Conservation (phyloP, 2,888 invertebrate genomes). For the Caenorhabditis sinica region DNA sequence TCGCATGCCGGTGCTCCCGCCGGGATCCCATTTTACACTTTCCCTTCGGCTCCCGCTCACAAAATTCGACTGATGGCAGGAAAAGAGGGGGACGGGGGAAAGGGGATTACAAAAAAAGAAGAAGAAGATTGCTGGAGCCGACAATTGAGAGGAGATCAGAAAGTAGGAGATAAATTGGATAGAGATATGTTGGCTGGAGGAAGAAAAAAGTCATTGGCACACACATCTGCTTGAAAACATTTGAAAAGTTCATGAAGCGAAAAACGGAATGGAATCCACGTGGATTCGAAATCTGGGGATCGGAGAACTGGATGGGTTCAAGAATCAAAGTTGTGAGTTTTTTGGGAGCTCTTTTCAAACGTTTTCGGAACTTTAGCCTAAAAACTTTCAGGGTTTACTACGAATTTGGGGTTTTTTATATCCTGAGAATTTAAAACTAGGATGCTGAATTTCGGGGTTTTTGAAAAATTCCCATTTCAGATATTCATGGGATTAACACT, state of each 20-base stretch:
- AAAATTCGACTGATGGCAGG: conserved; percentile 55
- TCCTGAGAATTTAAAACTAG: too few species aligned
- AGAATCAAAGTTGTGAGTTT: too few species aligned
- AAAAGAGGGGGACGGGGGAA: conserved; percentile 8
- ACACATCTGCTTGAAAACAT: conserved; percentile 20
- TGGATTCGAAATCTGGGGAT: neutral
- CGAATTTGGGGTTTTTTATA: too few species aligned
- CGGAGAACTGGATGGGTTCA: neutral
- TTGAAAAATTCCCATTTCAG: too few species aligned
- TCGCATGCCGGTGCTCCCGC: neutral
- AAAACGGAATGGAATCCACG: neutral
- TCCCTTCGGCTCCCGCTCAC: conserved; percentile 21
- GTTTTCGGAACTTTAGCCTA: too few species aligned
- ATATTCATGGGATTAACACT: too few species aligned
- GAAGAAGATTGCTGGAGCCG: neutral
- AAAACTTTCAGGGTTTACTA: too few species aligned
- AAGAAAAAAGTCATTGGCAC: conserved; percentile 14
- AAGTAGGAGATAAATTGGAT: conserved; percentile 30
- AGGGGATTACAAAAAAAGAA: conserved; percentile 49
- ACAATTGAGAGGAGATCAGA: neutral
- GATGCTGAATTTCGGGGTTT: too few species aligned
- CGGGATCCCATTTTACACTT: conserved; percentile 63
- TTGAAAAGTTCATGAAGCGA: neutral
- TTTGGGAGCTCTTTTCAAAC: too few species aligned
- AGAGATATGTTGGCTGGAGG: conserved; percentile 29